phyloP scores from a whole-genome alignment of 53 echinoderm and acorn worm genomes.

The Zoroaster sp. region DNA sequence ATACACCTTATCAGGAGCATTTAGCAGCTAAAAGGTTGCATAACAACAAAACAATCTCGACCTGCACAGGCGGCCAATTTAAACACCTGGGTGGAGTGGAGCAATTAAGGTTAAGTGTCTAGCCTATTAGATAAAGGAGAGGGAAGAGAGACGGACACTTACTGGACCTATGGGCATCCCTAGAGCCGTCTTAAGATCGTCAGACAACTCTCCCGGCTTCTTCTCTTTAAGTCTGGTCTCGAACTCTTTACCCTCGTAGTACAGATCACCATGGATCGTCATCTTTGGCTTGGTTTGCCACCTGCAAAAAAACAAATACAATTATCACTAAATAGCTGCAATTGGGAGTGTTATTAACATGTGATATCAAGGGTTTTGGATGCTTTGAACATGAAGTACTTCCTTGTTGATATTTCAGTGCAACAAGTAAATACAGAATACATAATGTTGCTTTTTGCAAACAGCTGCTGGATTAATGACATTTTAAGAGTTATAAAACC shows the following conservation, averaged over 20 bases:
- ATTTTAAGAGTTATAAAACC: no score
- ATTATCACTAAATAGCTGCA: no score
- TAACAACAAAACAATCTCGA: no score
- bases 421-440: no score
- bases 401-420: no score
- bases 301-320: no score
- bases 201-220: constrained; percentile 94
- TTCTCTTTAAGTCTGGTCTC: constrained; percentile 98
- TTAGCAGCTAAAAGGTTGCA: not conserved
- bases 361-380: not conserved
- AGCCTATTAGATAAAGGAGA: not conserved
- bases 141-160: constrained; percentile 23
- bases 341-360: not conserved
- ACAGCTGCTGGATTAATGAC: no score
- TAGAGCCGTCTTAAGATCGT: constrained; percentile 91
- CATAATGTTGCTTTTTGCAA: no score
- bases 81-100: not conserved
- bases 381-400: not conserved
- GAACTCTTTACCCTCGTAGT: constrained; percentile 99
- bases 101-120: no score
- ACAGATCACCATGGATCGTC: constrained; percentile 98
- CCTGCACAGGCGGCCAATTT: no score
- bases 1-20: not conserved
- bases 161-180: constrained; percentile 94
- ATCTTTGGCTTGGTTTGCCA: constrained; percentile 99